Evolutionary conservation across 1,140 invertebrate genomes (phyloP), one percentile per base, ranked within the genome.

Genomic region (Spodoptera litura): DNA sequence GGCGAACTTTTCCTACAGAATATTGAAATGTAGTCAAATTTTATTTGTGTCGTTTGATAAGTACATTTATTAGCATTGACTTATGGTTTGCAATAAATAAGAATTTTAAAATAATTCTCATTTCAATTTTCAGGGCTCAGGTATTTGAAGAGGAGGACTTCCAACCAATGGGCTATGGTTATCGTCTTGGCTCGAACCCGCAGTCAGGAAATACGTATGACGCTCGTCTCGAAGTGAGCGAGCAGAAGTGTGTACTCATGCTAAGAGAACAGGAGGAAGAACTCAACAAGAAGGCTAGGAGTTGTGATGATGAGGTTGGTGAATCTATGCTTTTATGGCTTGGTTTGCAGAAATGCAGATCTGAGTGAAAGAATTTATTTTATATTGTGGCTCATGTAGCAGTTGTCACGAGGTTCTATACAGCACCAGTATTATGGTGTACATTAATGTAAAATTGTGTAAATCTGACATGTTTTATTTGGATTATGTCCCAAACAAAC

Each of bases 141-240:
- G 98, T 98, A 11, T 98, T 97, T 94, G 98, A 98, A 95, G 98
- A 99, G 94, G 99, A 99, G 95, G 99, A 99, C 92, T 99, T 99
- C 93, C 98, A 99, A 93, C 97, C 98, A 38, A 97, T 98, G 90
- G 97, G 97, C 15, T 99, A 99, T 94, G 98, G 98, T n/a, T 99
- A 98, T 93, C 96, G 97, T 88, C 95, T 99, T 83, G 97, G 96
- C 27, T 94, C 92, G 56, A 95, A 95, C 86, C 95, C 95, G 13
- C 92, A 93, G 78, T 82, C 82, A 13, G 92, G 92, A 0, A 91
- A 89, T 64, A 83, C 83, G n/a, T 93, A 93, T 78, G 93, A 94
- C 84, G 88, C 89, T 11, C 91, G 90, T 59, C 95, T 96, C 53
- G 98, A 99, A 88, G 96, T 99, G 10, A 97, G 97, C 20, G 98